These are phyloP conservation scores for Apotomis betuletana DNA, from an alignment of 2,888 invertebrate genomes.

Conservation along the genomic window DNA sequence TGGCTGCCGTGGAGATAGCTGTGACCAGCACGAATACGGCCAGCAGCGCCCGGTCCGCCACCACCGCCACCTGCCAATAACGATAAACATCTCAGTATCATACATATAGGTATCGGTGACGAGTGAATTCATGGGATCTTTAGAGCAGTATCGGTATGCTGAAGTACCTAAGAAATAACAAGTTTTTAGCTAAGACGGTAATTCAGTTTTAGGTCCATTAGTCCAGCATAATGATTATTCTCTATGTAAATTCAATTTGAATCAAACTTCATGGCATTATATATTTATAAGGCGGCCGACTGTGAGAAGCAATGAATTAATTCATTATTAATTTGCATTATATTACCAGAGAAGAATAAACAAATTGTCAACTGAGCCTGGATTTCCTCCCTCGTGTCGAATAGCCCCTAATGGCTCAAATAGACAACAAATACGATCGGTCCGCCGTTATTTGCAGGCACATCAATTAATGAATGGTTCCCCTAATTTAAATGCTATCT, in stretches of 20 bases:
- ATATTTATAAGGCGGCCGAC: too few relatives aligned
- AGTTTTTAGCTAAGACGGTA: too few relatives aligned
- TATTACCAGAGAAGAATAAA: conserved; percentile 1
- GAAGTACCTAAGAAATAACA: too few relatives aligned
- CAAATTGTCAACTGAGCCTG: conserved; percentile 20
- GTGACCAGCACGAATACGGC: conserved; percentile 90
- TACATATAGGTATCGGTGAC: too few relatives aligned
- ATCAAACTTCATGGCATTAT: too few relatives aligned
- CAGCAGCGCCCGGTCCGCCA: conserved; percentile 90
- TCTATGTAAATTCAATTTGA: too few relatives aligned
- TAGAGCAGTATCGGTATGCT: too few relatives aligned
- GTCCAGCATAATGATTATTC: too few relatives aligned
- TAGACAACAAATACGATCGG: conserved; percentile 6
- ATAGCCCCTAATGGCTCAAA: conserved; percentile 8
- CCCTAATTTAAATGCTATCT: conserved; percentile 16
- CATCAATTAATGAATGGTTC: conserved; percentile 19
- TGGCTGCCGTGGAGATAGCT: conserved; percentile 90
- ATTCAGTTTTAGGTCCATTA: too few relatives aligned
- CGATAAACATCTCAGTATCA: not conserved
- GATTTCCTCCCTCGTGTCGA: not conserved
- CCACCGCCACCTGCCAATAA: conserved; percentile 86
- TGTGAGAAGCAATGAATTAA: not conserved
- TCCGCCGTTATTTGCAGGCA: conserved; percentile 22
- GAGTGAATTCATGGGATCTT: too few relatives aligned
- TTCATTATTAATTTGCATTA: not conserved